These are phyloP conservation scores for Cacoxenus indagator DNA, from an alignment of 2,888 invertebrate species.

Conservation along the genomic window DNA sequence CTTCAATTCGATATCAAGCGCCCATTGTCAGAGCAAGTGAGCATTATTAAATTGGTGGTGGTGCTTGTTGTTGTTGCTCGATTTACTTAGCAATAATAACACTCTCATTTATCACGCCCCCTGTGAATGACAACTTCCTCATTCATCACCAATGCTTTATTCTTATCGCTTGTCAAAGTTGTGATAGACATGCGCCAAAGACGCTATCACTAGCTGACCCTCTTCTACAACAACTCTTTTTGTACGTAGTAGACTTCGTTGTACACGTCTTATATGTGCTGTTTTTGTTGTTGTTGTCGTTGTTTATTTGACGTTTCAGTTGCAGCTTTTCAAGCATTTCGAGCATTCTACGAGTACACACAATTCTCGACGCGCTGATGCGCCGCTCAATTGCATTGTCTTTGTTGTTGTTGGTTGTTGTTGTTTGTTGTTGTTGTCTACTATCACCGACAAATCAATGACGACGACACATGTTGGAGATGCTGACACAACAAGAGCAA, in stretches of 20 bases:
- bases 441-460: conserved; percentile 62
- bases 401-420: conserved; percentile 13
- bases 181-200: conserved; percentile 60
- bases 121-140: conserved; percentile 11
- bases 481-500: conserved; percentile 27
- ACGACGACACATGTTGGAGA: conserved; percentile 64
- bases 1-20: too few relatives aligned
- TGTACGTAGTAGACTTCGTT: not conserved
- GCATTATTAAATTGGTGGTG: too few relatives aligned
- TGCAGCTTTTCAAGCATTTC: conserved; percentile 31
- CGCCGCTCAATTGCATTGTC: not conserved
- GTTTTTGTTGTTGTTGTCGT: not conserved
- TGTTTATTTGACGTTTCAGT: conserved; percentile 24
- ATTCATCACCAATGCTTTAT: not conserved
- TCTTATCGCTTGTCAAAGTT: conserved; percentile 39
- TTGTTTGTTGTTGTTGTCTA: conserved; percentile 29
- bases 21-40: too few relatives aligned
- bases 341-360: not conserved
- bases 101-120: too few relatives aligned
- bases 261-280: not conserved
- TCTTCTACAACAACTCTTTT: not conserved
- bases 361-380: not conserved
- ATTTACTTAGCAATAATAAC: too few relatives aligned
- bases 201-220: conserved; percentile 22
- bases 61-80: too few relatives aligned